Percentiles rank a stretch among this genome's conserved stretches.
Conservation (phyloP, 2,113 vertebrate species). For the Coreoperca whiteheadi region DNA sequence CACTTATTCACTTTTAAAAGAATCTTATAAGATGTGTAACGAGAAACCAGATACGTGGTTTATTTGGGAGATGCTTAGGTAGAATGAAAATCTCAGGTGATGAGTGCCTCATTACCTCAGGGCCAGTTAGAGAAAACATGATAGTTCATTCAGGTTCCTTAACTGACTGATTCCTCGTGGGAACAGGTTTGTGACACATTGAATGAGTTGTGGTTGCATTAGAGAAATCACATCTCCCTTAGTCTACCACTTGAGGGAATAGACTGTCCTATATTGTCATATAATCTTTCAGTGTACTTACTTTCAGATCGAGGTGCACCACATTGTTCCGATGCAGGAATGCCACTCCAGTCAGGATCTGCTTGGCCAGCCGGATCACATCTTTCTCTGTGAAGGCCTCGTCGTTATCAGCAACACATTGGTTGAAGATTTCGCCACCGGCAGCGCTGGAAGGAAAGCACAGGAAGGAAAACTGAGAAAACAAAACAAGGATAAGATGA, state of each 20-base stretch:
- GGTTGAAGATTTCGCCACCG: conserved; percentile 97
- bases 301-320: conserved; percentile 96
- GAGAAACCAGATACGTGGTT: conserved; percentile 37
- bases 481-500: conserved; percentile 17
- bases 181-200: conserved; percentile 40
- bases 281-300: conserved; percentile 63
- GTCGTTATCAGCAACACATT: conserved; percentile 93
- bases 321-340: conserved; percentile 92
- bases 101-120: conserved; percentile 34
- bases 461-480: conserved; percentile 44
- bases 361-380: conserved; percentile 91
- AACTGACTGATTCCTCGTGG: conserved; percentile 9
- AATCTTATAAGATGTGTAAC: conserved; percentile 10
- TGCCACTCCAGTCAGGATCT: conserved; percentile 92
- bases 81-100: neutral
- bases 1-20: neutral
- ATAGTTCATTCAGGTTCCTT: conserved; percentile 16
- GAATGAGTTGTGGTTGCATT: conserved; percentile 54
- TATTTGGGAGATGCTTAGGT: neutral
- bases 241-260: conserved; percentile 20
- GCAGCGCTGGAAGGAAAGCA: conserved; percentile 86
- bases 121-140: conserved; percentile 38
- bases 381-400: conserved; percentile 96
- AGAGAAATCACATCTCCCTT: conserved; percentile 40
- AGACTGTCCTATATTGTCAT: conserved; percentile 16